phyloP scores from a whole-genome alignment of 2,113 vertebrate species.

The Conger conger region DNA sequence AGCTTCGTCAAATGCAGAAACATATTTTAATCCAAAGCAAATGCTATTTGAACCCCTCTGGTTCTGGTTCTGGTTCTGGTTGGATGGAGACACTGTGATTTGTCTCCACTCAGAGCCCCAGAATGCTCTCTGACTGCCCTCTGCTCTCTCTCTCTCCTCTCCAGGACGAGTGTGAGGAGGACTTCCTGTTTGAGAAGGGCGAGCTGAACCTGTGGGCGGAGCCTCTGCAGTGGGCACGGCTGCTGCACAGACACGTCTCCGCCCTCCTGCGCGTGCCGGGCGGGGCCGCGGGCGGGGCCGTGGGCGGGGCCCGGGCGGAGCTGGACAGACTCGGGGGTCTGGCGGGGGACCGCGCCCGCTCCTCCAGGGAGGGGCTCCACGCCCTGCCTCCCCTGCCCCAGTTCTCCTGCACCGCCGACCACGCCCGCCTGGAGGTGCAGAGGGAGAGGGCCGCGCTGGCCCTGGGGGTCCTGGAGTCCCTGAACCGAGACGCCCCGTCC shows the following conservation, averaged over 20 bases:
- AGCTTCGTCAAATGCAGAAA: no score
- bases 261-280: constrained; percentile 46
- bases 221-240: constrained; percentile 73
- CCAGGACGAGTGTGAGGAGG: constrained; percentile 82
- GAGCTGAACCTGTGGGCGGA: constrained; percentile 93
- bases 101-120: no score
- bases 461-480: constrained; percentile 63
- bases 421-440: constrained; percentile 71
- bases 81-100: no score
- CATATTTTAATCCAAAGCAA: no score
- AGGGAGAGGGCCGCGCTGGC: constrained; percentile 69
- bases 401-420: constrained; percentile 79
- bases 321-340: constrained; percentile 54
- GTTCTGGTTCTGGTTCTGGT: no score
- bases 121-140: not conserved
- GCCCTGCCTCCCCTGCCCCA: constrained; percentile 75
- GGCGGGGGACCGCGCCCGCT: constrained; percentile 53
- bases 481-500: constrained; percentile 24
- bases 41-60: no score
- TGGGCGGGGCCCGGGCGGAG: constrained; percentile 15
- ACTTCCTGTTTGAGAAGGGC: constrained; percentile 89
- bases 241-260: constrained; percentile 74
- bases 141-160: constrained; percentile 23
- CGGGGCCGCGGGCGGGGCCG: not conserved
- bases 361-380: constrained; percentile 53